Evolutionary conservation across 2,113 vertebrate genomes (phyloP).

Genomic region (Pithys albifrons): DNA sequence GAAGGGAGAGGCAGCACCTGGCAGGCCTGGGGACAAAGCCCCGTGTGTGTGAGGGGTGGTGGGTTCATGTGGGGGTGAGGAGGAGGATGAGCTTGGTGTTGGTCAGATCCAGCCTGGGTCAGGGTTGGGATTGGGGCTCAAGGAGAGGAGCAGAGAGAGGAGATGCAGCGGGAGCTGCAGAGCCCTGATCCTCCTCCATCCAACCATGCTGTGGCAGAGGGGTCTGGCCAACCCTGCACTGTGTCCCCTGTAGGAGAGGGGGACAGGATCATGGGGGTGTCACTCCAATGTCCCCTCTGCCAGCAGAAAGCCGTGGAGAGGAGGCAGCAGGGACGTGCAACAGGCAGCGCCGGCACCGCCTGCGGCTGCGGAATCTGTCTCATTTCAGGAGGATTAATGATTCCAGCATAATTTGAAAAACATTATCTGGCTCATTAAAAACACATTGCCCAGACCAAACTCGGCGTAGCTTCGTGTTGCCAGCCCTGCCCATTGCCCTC

Average conservation of each 20-base stretch:
- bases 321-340: background rate
- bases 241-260: background rate
- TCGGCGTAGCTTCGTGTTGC: background rate
- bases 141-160: background rate
- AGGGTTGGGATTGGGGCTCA: background rate
- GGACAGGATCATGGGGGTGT: background rate
- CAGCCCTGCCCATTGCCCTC: background rate
- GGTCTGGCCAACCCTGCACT: rapidly evolving
- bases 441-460: constrained; percentile 42
- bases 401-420: constrained; percentile 9
- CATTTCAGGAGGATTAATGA: constrained; percentile 60
- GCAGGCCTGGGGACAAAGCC: background rate
- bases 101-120: background rate
- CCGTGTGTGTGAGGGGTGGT: rapidly evolving
- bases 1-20: background rate
- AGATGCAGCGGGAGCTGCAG: background rate
- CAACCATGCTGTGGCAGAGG: rapidly evolving
- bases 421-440: constrained; percentile 56
- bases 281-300: rapidly evolving
- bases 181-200: rapidly evolving
- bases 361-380: constrained; percentile 36
- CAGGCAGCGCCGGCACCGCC: background rate
- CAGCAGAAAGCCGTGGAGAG: background rate
- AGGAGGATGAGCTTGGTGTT: background rate
- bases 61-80: background rate